Base-by-base conservation (phyloP, 2,113 vertebrate species). In the Elephantulus edwardii region DNA sequence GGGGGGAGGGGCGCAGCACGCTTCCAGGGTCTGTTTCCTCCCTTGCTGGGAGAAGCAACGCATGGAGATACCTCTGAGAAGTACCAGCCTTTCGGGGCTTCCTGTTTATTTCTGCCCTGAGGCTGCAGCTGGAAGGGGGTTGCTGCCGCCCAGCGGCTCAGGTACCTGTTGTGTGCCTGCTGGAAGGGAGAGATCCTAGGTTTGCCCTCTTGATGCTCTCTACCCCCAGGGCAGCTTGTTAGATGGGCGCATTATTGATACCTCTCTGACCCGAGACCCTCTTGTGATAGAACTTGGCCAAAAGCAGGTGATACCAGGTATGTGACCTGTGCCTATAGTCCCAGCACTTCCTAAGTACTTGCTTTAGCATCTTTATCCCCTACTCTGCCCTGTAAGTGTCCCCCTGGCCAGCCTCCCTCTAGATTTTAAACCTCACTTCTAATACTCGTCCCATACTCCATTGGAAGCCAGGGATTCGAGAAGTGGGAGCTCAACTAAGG, bases 211-310 rank as follows among this genome's bases (percentile, higher is more conserved):
- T 22, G 72, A 66, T 33, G 72, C 74, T 86, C 28, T 95, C 74
- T 75, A 11, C 88, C 24, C 40, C 0, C 95, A 99, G 99, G 99
- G 99, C 89, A 99, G 96, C 93, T 97, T 99, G 89, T 96, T 98
- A 93, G 98, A 99, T 83, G 99, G 99, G 2, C 98, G 98, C 5
- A 96, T 99, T 93, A 98, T 99, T 10, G 99, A 99, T 96, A 98
- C 98, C 24, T 99, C 99, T 0, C 96, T 99, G 68, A 98, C 98
- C 75, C 95, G 98, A 89, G 99, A 99, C 76, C 99, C 99, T 10
- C 97, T 99, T 82, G 97, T 98, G 85, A 98, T 99, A 40, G 98
- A 99, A 96, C 97, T 99, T 95, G 99, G 99, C 74, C 99, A 99
- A 96, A 98, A 97, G 93, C 98, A 99, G 30, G 99, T 99, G 78